Evolutionary conservation across 2,888 invertebrate genomes (phyloP).

Genomic region (Drosophila hamatofila): DNA sequence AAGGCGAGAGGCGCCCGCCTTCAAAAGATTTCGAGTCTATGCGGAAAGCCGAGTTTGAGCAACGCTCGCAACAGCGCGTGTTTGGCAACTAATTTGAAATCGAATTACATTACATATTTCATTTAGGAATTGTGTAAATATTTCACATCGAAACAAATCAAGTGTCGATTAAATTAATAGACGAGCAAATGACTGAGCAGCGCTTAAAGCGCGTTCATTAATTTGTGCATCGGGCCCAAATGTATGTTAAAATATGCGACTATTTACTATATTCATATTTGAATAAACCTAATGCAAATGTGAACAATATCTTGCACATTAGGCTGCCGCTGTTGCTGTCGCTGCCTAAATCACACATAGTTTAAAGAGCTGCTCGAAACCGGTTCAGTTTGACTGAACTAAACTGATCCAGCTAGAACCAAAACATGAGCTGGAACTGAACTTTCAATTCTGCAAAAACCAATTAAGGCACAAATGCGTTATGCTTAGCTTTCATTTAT

Average conservation of each 20-base stretch:
- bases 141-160: constrained; percentile 42
- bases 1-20: constrained; percentile 34
- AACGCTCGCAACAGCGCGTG: constrained; percentile 9
- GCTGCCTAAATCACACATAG: constrained; percentile 2
- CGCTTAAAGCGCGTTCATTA: constrained; percentile 47
- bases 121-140: constrained; percentile 65
- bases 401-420: not conserved
- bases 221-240: constrained; percentile 38
- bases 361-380: constrained; percentile 1
- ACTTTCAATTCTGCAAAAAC: not conserved
- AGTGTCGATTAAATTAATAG: constrained; percentile 70
- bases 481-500: not conserved
- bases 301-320: constrained; percentile 12
- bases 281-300: constrained; percentile 17
- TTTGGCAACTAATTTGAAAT: constrained; percentile 65
- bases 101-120: constrained; percentile 63
- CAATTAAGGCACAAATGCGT: not conserved
- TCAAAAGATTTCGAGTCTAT: constrained; percentile 33
- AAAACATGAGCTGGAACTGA: not conserved
- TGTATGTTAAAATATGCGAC: constrained; percentile 42
- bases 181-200: constrained; percentile 32
- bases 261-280: constrained; percentile 13
- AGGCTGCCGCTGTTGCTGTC: no score
- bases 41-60: constrained; percentile 7
- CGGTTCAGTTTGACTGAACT: not conserved